These are phyloP conservation scores for Arenaria interpres DNA, from an alignment of 2,113 vertebrate species.

Conservation along the genomic window DNA sequence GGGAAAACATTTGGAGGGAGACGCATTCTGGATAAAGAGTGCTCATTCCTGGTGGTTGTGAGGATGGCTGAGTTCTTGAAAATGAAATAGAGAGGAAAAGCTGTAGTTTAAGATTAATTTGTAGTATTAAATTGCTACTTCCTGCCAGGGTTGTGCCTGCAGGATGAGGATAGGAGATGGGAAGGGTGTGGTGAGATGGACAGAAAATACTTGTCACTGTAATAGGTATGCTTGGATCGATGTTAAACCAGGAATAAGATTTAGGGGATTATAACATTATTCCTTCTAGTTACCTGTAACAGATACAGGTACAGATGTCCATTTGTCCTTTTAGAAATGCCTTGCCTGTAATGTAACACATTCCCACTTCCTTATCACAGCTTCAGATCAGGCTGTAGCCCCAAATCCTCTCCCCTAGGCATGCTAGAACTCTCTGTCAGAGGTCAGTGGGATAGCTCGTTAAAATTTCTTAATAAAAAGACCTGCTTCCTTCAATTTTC, in stretches of 20 bases:
- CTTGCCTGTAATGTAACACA: not conserved
- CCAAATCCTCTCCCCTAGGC: not conserved
- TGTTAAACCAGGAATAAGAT: not conserved
- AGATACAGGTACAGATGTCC: not conserved
- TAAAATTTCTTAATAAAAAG: not conserved
- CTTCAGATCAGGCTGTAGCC: not conserved
- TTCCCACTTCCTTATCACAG: not conserved
- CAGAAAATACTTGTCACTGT: not conserved
- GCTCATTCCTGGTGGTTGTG: not conserved
- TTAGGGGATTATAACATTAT: not conserved
- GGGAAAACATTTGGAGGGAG: not conserved
- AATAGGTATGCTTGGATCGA: not conserved
- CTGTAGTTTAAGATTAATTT: not conserved
- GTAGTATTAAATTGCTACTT: not conserved
- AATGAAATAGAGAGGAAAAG: not conserved
- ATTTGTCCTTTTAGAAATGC: not conserved
- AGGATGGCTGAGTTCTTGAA: not conserved
- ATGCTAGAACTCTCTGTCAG: not conserved
- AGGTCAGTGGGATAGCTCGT: not conserved
- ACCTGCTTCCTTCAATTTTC: not conserved
- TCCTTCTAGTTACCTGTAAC: not conserved
- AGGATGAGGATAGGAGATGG: not conserved
- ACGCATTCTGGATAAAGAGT: fast-evolving
- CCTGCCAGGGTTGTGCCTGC: not conserved
- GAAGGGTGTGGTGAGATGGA: not conserved